Evolutionary conservation across 2,113 vertebrate species (phyloP).

Genomic region (Antennarius striatus): DNA sequence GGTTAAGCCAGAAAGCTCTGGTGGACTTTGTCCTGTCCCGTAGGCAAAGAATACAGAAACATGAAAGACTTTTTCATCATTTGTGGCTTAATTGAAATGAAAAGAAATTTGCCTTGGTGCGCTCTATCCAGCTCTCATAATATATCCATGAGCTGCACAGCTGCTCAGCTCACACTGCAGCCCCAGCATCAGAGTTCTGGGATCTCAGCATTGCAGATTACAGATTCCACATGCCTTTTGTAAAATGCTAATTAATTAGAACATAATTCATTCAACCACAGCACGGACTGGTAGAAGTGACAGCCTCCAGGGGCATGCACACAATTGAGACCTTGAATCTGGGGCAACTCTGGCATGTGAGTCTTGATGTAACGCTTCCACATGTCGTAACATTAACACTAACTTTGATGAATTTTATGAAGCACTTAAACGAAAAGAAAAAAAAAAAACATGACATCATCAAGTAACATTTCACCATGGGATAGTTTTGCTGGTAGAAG

Average conservation of each 20-base stretch:
- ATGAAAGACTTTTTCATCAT: conserved; percentile 19
- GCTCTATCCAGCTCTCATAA: conserved; percentile 24
- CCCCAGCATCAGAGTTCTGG: background rate
- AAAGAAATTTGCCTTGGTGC: conserved; percentile 6
- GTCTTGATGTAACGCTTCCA: conserved; percentile 18
- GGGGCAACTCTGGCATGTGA: conserved; percentile 36
- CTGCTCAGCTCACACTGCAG: conserved; percentile 5
- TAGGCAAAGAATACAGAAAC: conserved; percentile 9
- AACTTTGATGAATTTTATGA: conserved; percentile 13
- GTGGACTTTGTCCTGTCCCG: background rate
- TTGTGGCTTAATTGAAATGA: conserved; percentile 26
- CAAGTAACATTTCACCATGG: too few relatives aligned
- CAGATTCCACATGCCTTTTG: conserved; percentile 12
- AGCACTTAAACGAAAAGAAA: background rate
- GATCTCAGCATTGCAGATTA: conserved; percentile 19
- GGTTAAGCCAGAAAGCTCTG: background rate
- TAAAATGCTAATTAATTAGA: conserved; percentile 15
- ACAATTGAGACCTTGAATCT: conserved; percentile 44
- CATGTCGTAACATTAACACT: conserved; percentile 5
- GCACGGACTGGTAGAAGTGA: conserved; percentile 17
- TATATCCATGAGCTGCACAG: conserved; percentile 33
- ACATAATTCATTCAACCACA: conserved; percentile 22
- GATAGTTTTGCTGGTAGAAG: too few relatives aligned
- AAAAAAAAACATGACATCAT: background rate
- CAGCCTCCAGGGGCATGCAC: conserved; percentile 4